Base-by-base conservation (phyloP, 2,888 invertebrate species). In the Phania funesta region DNA sequence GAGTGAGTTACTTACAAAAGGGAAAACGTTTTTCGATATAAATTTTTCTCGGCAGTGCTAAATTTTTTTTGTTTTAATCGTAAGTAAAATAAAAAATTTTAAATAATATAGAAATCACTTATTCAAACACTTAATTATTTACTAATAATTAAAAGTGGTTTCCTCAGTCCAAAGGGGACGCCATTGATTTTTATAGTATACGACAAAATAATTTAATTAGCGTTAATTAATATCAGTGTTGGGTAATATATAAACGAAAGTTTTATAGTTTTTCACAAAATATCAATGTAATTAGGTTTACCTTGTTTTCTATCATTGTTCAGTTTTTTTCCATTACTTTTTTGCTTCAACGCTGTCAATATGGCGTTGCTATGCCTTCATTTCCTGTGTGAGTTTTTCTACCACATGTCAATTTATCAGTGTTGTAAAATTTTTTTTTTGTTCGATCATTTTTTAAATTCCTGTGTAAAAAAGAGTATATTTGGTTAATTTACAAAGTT, bases 1-100 rank as follows among this genome's bases (percentile, higher is more conserved):
- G 29, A 58, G 58, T 56, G 56, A 56, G 65, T 44, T 73, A 54
- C 41, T 56, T 68, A 48, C 9, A 62, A 24, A 77, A 41, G 67
- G 52, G 41, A 48, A 48, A 50, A 74, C 46, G 62, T 68, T 46
- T 44, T 78, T 78, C 13, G 38, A 56, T 58, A 74, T 70, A 82
- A 78, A 78, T 82, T 82, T 82, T 87, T 88, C 86, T 85, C 86
- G 88, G 88, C 88, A 87, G 87, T 89, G 90, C 89, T 87, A 87
- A 86, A 87, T 87, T 87, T 90, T 90, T 90, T 90, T 90, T 90
- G 90, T 90, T 90, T 90, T 90, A 90, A 89, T 87, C 88, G 90
- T 90, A 88, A 90, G 90, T 90, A 90, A 16, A 70, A 70, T 32
- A n/a, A 26, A 24, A 16, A 13, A 32, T 3, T n/a, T 58, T 71